Base-by-base conservation (phyloP, 2,888 invertebrate species). In the Itoplectis maculator region DNA sequence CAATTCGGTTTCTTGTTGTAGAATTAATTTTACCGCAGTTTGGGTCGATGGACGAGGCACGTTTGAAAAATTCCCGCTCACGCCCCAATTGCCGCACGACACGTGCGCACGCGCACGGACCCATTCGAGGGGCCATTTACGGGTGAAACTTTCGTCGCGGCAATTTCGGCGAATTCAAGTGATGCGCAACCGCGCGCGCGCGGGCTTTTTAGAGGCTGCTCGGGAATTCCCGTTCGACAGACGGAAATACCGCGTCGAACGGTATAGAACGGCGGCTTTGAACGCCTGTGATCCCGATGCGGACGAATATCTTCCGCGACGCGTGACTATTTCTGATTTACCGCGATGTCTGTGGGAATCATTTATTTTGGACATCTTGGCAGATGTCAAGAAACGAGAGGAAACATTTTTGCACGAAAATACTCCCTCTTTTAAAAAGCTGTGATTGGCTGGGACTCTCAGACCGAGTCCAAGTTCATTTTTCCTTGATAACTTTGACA, bases 181-280 rank as follows among this genome's bases (percentile, higher is more conserved):
- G 56, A 56, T 59, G 56, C 54, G 42, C 70, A 70, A 72, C 59
- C 56, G 29, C 29, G 29, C 59, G 29, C 56, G 29, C 29, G 29
- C 59, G 29, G 69, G 56, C 70, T 42, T 72, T 72, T 72, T 56
- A 56, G 45, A 72, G 56, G 29, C 45, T 59, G n/a, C 56, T 59
- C 45, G 70, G 70, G 59, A 59, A 72, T 72, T 72, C 56, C 70
- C 70, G 42, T 72, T 72, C 23, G 35, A 56, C 29, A 45, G 70
- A 70, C 70, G 70, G 70, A 59, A 72, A 72, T 59, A 72, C 56
- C 70, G 37, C 59, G 29, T 45, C 54, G 40, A 70, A 70, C 51
- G 35, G 47, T 66, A 66, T 68, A 35, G n/a, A n/a, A n/a, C n/a
- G n/a, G n/a, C n/a, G n/a, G 20, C 23, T 54, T 37, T n/a, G n/a